A percentile compares a stretch with the other conserved stretches of the same genome.
phyloP scores from a whole-genome alignment of 2,113 vertebrate species.

The Propithecus coquereli region DNA sequence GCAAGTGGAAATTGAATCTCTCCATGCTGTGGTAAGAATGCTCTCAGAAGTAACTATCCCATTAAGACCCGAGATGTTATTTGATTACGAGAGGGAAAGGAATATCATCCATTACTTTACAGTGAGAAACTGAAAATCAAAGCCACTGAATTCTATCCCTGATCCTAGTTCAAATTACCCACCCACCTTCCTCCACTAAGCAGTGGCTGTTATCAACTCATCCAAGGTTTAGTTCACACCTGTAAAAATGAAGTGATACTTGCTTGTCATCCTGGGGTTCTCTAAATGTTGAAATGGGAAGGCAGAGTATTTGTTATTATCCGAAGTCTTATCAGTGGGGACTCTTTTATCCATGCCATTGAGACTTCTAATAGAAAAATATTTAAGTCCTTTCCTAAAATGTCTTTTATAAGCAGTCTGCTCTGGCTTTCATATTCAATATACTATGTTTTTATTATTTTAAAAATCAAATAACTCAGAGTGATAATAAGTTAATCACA shows the following conservation, averaged over 20 bases:
- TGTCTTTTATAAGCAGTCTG: background rate
- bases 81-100: background rate
- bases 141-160: background rate
- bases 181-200: background rate
- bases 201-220: background rate
- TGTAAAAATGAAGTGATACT: background rate
- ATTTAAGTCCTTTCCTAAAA: background rate
- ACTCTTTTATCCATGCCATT: background rate
- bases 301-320: background rate
- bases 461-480: background rate
- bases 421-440: conserved; percentile 10
- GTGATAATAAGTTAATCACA: background rate
- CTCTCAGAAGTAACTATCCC: background rate
- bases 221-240: background rate
- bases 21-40: conserved; percentile 91
- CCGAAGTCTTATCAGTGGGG: background rate
- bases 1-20: conserved; percentile 94
- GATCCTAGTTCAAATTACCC: background rate
- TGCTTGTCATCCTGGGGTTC: background rate
- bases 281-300: background rate
- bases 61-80: background rate
- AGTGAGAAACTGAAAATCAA: background rate
- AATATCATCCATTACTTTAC: background rate
- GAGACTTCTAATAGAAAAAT: conserved; percentile 6
- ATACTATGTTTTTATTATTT: conserved; percentile 26